Base-by-base conservation (phyloP, 2,113 vertebrate species). In the Rana temporaria region DNA sequence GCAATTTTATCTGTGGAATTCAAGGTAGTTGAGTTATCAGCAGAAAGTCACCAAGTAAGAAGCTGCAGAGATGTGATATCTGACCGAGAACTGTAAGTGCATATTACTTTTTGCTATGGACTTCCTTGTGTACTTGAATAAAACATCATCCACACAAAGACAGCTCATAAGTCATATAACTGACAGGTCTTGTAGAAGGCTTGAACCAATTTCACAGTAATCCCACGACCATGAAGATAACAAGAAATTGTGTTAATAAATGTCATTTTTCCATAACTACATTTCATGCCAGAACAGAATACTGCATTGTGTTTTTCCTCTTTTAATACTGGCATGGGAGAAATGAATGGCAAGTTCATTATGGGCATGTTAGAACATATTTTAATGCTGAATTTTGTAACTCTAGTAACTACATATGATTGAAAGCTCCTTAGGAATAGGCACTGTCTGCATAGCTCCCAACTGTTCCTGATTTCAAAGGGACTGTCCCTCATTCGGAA, bases 1-100 rank as follows among this genome's bases (percentile, higher is more conserved):
- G 78, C 66, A 60, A 60, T 79, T 79, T 79, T 69, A 79, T 69
- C 78, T 80, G 53, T 53, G 57, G 19, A 70, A 79, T 64, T 59
- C 64, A 79, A 80, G 67, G 78, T 70, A 80, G 78, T 48, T 26
- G 66, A 79, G 78, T 80, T 80, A 80, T 80, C 78, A 80, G 66
- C 53, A 62, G 56, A 80, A 80, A 57, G 56, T 62, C 20, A 20
- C 20, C 20, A 42, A 80, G 20, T 59, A 48, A 20, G 24, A 59
- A 57, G 78, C 64, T 22, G 30, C 22, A 59, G 26, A 42, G 77
- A 70, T 70, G 30, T 60, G 67, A 80, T 70, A 71, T 80, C 78
- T 70, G 77, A 57, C 77, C 42, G 57, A 68, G 9, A 56, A 60
- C 32, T 80, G 48, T 17, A 79, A 79, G 66, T 59, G 52, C 55